Conservation (phyloP, 2,113 vertebrate genomes). For the Leucopsar rothschildi region DNA sequence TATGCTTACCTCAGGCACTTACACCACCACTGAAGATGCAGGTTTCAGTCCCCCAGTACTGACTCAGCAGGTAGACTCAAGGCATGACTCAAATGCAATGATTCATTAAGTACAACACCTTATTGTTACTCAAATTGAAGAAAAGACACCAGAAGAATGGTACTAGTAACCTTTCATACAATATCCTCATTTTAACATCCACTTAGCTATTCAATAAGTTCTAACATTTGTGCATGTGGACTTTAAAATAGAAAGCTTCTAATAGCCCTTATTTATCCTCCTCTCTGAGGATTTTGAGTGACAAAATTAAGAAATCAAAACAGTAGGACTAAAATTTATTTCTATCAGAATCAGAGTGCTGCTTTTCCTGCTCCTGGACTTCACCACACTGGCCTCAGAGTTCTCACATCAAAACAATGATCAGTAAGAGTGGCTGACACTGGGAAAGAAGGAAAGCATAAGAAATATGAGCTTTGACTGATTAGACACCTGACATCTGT, state of each 20-base stretch:
- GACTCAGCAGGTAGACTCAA: background rate
- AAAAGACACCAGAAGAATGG: background rate
- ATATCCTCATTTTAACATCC: background rate
- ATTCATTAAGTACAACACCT: background rate
- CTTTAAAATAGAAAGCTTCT: background rate
- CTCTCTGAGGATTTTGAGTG: background rate
- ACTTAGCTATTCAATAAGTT: background rate
- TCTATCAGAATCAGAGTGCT: background rate
- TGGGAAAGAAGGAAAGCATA: background rate
- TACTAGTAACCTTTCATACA: background rate
- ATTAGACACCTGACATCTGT: background rate
- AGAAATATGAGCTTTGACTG: background rate
- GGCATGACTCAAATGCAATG: background rate
- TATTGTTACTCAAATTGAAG: background rate
- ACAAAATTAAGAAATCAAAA: background rate
- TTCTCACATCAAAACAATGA: background rate
- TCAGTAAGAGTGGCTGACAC: background rate
- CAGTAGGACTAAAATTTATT: background rate
- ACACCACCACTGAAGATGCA: background rate
- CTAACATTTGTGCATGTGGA: background rate
- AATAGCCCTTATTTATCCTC: background rate
- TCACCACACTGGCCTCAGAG: background rate
- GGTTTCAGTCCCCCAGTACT: rapidly evolving
- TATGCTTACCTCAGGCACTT: background rate
- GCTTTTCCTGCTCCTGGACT: background rate